Conservation (phyloP, 1,140 invertebrate species). For the Drosophila parabipectinata region DNA sequence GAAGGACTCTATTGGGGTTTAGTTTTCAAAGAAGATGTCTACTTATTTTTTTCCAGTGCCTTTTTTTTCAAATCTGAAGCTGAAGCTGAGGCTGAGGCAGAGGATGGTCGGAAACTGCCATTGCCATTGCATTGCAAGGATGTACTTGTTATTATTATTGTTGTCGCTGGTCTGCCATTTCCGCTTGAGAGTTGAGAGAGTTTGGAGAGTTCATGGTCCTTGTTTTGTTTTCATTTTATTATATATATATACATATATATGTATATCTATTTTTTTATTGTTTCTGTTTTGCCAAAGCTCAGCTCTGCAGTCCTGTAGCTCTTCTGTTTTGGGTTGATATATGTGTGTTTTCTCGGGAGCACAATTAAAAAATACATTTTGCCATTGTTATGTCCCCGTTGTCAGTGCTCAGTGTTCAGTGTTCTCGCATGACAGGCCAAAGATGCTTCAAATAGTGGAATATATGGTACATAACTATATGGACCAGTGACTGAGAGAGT, state of each 20-base stretch:
- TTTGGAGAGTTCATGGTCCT: conserved; percentile 69
- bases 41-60: conserved; percentile 18
- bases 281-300: conserved; percentile 14
- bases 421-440: conserved; percentile 65
- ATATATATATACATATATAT: background rate
- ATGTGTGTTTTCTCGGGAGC: conserved; percentile 77
- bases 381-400: conserved; percentile 69
- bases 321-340: conserved; percentile 63
- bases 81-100: conserved; percentile 1
- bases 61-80: conserved; percentile 18
- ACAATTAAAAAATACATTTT: conserved; percentile 81
- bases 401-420: conserved; percentile 18
- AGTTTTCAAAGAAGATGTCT: background rate
- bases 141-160: conserved; percentile 46
- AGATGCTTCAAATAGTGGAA: conserved; percentile 68
- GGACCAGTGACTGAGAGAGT: conserved; percentile 14
- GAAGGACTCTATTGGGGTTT: background rate
- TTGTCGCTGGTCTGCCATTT: conserved; percentile 66
- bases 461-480: conserved; percentile 7
- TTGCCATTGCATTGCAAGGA: conserved; percentile 41
- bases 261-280: conserved; percentile 7
- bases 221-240: conserved; percentile 23
- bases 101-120: conserved; percentile 18
- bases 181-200: conserved; percentile 69
- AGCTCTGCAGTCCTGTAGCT: conserved; percentile 8